A percentile compares a stretch with the other conserved stretches of the same genome.
Conservation (phyloP, 2,797 vertebrate genomes). For the Lacerta agilis region DNA sequence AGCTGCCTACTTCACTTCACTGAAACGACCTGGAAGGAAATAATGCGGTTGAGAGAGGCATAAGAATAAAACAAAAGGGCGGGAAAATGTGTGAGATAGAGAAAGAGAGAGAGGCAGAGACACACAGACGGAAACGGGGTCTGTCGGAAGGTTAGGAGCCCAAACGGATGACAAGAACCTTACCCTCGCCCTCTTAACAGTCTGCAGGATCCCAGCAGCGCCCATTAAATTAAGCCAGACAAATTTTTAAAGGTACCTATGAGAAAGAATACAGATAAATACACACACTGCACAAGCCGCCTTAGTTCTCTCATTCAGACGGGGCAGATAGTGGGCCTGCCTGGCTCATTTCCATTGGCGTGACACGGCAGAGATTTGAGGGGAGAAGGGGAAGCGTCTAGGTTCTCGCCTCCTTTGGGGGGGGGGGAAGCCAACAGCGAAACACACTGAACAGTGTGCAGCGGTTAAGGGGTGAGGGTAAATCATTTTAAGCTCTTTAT, state of each 20-base stretch:
- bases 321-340: slow-evolving; percentile 24
- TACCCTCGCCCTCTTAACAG: slow-evolving; percentile 96
- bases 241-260: slow-evolving; percentile 93
- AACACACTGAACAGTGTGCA: background rate
- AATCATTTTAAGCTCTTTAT: background rate
- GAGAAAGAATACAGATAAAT: slow-evolving; percentile 95
- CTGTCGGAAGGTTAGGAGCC: slow-evolving; percentile 86
- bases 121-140: slow-evolving; percentile 84
- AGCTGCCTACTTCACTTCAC: slow-evolving; percentile 90
- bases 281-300: slow-evolving; percentile 81
- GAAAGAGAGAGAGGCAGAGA: slow-evolving; percentile 83
- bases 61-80: slow-evolving; percentile 79
- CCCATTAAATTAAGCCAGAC: slow-evolving; percentile 98
- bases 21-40: slow-evolving; percentile 98
- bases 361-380: background rate
- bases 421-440: background rate
- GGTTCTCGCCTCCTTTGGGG: background rate
- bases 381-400: background rate
- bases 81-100: slow-evolving; percentile 75
- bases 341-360: slow-evolving; percentile 39
- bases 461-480: background rate
- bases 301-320: slow-evolving; percentile 55
- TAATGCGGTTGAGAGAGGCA: slow-evolving; percentile 93
- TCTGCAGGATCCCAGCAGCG: slow-evolving; percentile 88
- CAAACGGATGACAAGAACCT: slow-evolving; percentile 93